Conservation (phyloP, 2,113 vertebrate genomes). For the Coptodon bakossiorum region DNA sequence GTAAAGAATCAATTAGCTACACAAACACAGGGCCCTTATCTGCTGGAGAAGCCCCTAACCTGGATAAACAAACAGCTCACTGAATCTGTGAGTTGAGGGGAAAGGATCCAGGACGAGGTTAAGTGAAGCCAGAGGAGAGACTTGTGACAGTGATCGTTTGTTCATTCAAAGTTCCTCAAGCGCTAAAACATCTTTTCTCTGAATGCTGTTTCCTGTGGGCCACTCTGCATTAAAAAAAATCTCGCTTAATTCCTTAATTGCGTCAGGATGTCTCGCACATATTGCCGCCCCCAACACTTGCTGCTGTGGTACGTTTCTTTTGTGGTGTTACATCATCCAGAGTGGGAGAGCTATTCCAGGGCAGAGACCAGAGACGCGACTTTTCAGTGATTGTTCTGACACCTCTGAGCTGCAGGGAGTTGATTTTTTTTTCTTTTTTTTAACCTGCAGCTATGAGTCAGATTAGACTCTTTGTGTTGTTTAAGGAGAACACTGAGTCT, state of each 20-base stretch:
- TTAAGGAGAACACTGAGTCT: neutral
- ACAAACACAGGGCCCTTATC: conserved; percentile 36
- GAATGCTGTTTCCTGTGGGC: neutral
- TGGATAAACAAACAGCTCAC: conserved; percentile 40
- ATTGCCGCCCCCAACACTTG: neutral
- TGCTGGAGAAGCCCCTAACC: neutral
- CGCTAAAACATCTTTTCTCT: neutral
- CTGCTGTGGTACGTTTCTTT: conserved; percentile 19
- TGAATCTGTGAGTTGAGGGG: neutral
- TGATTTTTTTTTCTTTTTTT: conserved; percentile 40
- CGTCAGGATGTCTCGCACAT: neutral
- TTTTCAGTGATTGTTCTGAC: conserved; percentile 50
- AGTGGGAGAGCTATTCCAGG: conserved; percentile 21
- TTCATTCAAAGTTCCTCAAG: neutral
- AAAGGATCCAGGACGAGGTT: neutral
- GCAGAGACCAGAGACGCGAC: conserved; percentile 20
- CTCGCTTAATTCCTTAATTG: conserved; percentile 5
- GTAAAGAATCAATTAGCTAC: conserved; percentile 39
- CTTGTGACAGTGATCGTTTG: neutral
- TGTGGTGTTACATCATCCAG: conserved; percentile 33
- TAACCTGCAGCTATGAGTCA: conserved; percentile 58
- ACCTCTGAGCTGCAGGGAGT: conserved; percentile 52
- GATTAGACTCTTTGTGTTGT: conserved; percentile 14
- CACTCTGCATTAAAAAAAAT: neutral
- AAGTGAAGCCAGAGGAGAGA: neutral